Evolutionary conservation across 2,113 vertebrate genomes (phyloP), one percentile per base, ranked within the genome.

Genomic region (Castor canadensis): DNA sequence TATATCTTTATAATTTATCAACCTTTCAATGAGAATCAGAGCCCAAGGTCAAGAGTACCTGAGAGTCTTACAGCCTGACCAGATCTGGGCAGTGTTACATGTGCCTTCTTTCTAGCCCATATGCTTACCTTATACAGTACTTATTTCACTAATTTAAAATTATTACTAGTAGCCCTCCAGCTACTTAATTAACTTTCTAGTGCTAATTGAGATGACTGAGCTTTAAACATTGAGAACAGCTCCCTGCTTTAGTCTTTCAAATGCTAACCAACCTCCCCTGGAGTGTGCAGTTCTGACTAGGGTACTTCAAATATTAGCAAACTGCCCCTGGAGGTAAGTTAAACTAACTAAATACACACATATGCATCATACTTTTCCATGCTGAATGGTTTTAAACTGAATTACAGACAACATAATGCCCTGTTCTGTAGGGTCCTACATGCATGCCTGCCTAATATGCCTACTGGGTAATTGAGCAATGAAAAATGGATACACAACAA

Each of bases 251-350:
- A 95, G 26, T 81, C 93, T 93, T 93, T 93, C 90, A 73, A 85
- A 92, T 96, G 89, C 73, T 94, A 89, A 96, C 83, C 62, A 93
- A 92, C 84, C 87, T 95, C 64, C 71, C 22, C 64, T 58, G 62
- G 67, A 88, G 84, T 85, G 38, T 82, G n/a, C 88, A 92, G 95
- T 96, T 96, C 77, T 93, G 95, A 96, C 95, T 92, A 96, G 64
- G 62, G 16, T 67, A 82, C 80, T 95, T 95, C 71, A 90, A 92
- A 87, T 91, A 93, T 95, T 92, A 96, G 88, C 67, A 92, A 86
- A 83, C 45, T 82, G 62, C 77, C 94, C 85, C 85, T 73, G 62
- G 85, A 95, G 85, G 54, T 93, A 62, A 83, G 67, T 91, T 92
- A 93, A 93, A 87, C n/a, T 77, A 92, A 92, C 90, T 85, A 88